These are phyloP conservation scores for Caracal caracal DNA, from an alignment of 2,113 vertebrate species.

Conservation along the genomic window DNA sequence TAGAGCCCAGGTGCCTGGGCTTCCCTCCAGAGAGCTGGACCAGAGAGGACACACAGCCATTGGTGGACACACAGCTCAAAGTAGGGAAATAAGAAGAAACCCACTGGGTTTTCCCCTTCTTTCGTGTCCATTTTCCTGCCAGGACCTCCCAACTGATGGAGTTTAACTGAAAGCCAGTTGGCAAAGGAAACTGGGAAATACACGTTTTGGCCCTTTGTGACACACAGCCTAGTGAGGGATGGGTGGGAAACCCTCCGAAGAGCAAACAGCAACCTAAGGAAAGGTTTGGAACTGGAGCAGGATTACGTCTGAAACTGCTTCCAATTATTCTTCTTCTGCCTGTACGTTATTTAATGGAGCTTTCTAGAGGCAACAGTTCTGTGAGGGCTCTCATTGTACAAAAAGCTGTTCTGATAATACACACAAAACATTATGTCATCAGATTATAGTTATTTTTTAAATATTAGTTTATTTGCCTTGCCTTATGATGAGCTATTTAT, in stretches of 20 bases:
- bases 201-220: not conserved
- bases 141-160: not conserved
- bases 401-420: slow-evolving; percentile 8
- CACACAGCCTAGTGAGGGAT: not conserved
- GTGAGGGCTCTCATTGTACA: not conserved
- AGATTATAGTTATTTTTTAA: slow-evolving; percentile 57
- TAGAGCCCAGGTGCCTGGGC: not conserved
- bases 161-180: not conserved
- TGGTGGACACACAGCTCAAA: not conserved
- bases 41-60: not conserved
- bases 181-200: not conserved
- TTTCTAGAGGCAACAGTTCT: not conserved
- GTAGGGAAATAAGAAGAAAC: not conserved
- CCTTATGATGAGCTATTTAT: slow-evolving; percentile 60
- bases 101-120: not conserved
- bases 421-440: slow-evolving; percentile 10
- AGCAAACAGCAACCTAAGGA: not conserved
- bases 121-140: not conserved
- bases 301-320: not conserved
- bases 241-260: fast-evolving
- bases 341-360: not conserved
- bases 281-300: not conserved
- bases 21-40: not conserved
- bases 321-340: not conserved
- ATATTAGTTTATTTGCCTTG: slow-evolving; percentile 65